Evolutionary conservation across 2,888 invertebrate species (phyloP).

Genomic region (Mesopsocus fuscifrons): DNA sequence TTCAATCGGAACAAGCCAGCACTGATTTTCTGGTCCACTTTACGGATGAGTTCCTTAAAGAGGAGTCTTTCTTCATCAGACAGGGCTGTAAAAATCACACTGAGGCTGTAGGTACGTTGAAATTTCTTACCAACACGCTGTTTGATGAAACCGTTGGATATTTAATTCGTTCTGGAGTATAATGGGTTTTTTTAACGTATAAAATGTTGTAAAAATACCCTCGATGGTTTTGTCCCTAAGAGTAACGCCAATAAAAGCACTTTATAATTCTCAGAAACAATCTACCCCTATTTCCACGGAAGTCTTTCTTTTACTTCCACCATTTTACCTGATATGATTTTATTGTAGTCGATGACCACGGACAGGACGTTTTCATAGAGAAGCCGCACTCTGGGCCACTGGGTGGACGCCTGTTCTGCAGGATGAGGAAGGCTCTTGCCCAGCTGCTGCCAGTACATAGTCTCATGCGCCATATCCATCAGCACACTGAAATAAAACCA

Average conservation of each 20-base stretch:
- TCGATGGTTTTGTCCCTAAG: too few species aligned
- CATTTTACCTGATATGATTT: conserved; percentile 41
- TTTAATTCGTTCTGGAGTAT: too few species aligned
- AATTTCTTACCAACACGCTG: too few species aligned
- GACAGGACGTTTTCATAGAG: conserved; percentile 51
- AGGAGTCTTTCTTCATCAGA: conserved; percentile 56
- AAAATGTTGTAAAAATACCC: too few species aligned
- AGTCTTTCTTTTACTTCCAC: too few species aligned
- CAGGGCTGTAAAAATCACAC: conserved; percentile 37
- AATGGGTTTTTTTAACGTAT: too few species aligned
- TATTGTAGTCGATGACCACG: conserved; percentile 57
- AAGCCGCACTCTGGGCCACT: conserved; percentile 26
- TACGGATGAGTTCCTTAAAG: conserved; percentile 51
- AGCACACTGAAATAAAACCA: conserved; percentile 24
- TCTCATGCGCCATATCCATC: conserved; percentile 24
- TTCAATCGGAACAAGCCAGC: conserved; percentile 52
- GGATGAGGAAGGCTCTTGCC: conserved; percentile 16
- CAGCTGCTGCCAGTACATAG: conserved; percentile 17
- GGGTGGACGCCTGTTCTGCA: conserved; percentile 14
- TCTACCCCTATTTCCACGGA: too few species aligned
- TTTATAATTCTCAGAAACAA: too few species aligned
- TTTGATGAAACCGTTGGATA: too few species aligned
- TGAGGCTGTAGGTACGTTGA: too few species aligned
- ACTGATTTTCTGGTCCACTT: conserved; percentile 41
- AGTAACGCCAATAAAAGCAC: too few species aligned